Conservation (phyloP, 1,140 invertebrate genomes). For the Halictus rubicundus region DNA sequence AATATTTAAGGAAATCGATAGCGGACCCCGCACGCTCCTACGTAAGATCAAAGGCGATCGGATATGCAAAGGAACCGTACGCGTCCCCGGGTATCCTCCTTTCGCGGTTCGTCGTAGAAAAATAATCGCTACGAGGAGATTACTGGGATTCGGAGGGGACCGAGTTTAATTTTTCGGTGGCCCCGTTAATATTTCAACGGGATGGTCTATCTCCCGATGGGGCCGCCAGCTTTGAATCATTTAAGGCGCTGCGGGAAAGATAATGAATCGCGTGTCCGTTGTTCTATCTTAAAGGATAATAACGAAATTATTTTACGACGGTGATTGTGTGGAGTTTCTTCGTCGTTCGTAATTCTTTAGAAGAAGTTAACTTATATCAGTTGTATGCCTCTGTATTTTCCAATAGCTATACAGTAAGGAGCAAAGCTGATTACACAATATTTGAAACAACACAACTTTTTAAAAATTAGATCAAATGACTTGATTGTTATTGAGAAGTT, state of each 20-base stretch:
- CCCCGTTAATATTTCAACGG: neutral
- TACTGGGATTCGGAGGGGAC: too few species aligned
- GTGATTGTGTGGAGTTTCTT: too few species aligned
- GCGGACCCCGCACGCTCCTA: conserved; percentile 13
- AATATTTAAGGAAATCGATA: conserved; percentile 65
- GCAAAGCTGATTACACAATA: too few species aligned
- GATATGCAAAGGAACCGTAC: neutral
- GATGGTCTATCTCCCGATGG: neutral
- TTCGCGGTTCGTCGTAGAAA: neutral
- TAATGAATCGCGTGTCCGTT: neutral
- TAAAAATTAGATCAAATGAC: too few species aligned
- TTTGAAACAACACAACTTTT: too few species aligned
- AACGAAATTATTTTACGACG: too few species aligned
- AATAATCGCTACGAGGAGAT: neutral
- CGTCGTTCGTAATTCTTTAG: too few species aligned
- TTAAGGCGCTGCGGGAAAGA: neutral
- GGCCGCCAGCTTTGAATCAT: neutral
- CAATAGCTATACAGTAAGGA: too few species aligned
- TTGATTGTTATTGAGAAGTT: too few species aligned
- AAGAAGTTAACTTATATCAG: too few species aligned
- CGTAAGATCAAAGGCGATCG: conserved; percentile 52
- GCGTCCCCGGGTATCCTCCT: neutral
- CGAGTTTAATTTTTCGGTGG: neutral
- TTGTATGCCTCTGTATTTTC: too few species aligned
- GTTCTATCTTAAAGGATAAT: too few species aligned